These are phyloP conservation scores for Drosophila mayri DNA, from an alignment of 1,140 invertebrate species.

Conservation along the genomic window DNA sequence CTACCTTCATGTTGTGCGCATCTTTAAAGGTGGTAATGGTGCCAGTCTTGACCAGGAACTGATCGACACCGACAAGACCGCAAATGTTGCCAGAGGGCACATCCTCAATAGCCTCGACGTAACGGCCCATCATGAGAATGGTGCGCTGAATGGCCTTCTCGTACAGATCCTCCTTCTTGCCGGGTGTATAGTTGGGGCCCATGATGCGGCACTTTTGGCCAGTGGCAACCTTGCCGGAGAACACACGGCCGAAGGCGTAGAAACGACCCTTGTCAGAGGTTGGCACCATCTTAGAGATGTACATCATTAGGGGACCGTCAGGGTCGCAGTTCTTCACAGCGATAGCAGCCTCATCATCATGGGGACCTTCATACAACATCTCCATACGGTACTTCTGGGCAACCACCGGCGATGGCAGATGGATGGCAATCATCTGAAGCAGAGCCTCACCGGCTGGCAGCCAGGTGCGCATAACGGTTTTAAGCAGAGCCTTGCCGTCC, in stretches of 20 bases:
- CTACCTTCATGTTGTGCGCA: conserved; percentile 98
- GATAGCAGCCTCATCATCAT: conserved; percentile 97
- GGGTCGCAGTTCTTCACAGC: conserved; percentile 97
- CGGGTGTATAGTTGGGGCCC: conserved; percentile 98
- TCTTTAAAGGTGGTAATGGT: conserved; percentile 99
- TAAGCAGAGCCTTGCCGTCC: conserved; percentile 95
- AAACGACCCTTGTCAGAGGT: conserved; percentile 99
- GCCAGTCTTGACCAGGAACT: conserved; percentile 99
- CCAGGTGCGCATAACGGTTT: conserved; percentile 99
- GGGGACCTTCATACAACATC: conserved; percentile 99
- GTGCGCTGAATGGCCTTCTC: conserved; percentile 99
- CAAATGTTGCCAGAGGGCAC: conserved; percentile 99
- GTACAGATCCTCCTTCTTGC: conserved; percentile 99
- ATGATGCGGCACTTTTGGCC: conserved; percentile 99
- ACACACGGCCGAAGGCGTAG: conserved; percentile 99
- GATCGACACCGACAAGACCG: conserved; percentile 99
- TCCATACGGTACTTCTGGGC: conserved; percentile 99
- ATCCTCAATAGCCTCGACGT: conserved; percentile 99
- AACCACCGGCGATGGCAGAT: conserved; percentile 99
- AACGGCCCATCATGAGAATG: conserved; percentile 99
- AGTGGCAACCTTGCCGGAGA: conserved; percentile 97
- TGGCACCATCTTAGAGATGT: conserved; percentile 99
- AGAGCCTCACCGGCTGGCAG: conserved; percentile 99
- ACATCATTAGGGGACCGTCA: conserved; percentile 99
- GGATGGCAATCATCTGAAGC: conserved; percentile 99